phyloP scores from a whole-genome alignment of 2,113 vertebrate genomes.

The Neolamprologus caudopunctatus region DNA sequence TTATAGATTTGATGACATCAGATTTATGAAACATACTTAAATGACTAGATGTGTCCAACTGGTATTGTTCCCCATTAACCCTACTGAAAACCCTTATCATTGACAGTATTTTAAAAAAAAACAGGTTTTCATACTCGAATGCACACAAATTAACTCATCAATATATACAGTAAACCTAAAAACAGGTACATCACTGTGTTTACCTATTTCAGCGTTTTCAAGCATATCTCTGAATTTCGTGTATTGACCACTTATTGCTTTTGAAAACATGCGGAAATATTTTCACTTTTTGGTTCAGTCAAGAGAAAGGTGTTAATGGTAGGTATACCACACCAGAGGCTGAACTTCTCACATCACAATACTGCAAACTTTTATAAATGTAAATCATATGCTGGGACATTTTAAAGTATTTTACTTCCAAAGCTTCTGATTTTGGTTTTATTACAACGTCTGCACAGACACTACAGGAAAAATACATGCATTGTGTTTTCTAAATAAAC shows the following conservation, averaged over 20 bases:
- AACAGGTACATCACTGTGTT: neutral
- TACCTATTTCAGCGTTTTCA: neutral
- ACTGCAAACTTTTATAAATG: fast-evolving
- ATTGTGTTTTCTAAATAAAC: neutral
- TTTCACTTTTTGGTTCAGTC: neutral
- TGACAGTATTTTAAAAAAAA: fast-evolving
- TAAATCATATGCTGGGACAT: neutral
- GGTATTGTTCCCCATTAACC: neutral
- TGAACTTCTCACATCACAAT: neutral
- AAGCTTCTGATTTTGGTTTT: neutral
- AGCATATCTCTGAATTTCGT: neutral
- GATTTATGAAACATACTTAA: neutral
- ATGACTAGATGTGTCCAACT: fast-evolving
- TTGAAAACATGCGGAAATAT: neutral
- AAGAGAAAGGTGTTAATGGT: neutral
- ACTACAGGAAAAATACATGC: neutral
- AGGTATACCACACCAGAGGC: neutral
- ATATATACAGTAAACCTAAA: neutral
- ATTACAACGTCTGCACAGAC: neutral
- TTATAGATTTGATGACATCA: neutral
- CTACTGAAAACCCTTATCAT: neutral
- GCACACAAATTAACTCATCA: neutral
- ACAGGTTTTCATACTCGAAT: neutral
- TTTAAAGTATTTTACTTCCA: neutral
- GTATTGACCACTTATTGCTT: neutral